Percentiles rank a stretch among this genome's conserved stretches.
Conservation (phyloP, 2,888 invertebrate species). For the Diplolepis rosae region DNA sequence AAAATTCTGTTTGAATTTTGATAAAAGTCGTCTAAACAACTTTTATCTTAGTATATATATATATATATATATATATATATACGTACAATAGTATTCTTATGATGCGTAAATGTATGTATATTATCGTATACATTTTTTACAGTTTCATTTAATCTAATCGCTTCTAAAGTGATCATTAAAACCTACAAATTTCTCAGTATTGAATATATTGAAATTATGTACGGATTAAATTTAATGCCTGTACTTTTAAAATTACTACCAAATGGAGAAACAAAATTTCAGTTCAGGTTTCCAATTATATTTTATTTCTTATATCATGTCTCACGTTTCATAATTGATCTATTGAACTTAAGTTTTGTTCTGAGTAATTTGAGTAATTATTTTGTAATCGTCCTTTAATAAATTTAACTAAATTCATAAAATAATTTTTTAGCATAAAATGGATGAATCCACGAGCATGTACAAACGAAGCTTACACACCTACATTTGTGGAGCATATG, state of each 20-base stretch:
- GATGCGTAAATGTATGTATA: too few relatives aligned
- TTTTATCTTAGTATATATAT: too few relatives aligned
- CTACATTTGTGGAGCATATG: conserved; percentile 91
- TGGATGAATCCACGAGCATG: conserved; percentile 88
- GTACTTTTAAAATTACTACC: too few relatives aligned
- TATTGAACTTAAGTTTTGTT: background rate
- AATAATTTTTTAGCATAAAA: conserved; percentile 74
- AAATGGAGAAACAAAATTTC: too few relatives aligned
- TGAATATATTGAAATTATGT: background rate
- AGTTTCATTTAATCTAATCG: background rate
- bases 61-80: too few relatives aligned
- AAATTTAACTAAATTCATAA: conserved; percentile 15
- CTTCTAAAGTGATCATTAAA: background rate
- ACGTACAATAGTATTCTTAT: too few relatives aligned
- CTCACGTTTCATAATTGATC: background rate
- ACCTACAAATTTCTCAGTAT: background rate
- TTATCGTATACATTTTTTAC: background rate
- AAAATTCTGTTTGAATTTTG: too few relatives aligned
- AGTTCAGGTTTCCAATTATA: too few relatives aligned
- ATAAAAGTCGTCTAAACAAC: too few relatives aligned
- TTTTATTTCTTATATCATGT: too few relatives aligned
- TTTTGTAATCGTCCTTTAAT: conserved; percentile 14
- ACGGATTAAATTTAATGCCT: background rate
- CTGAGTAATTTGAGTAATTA: too few relatives aligned
- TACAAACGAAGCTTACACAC: conserved; percentile 87